Evolutionary conservation across 1,140 invertebrate genomes (phyloP).

Genomic region (Glossosoma conforme): DNA sequence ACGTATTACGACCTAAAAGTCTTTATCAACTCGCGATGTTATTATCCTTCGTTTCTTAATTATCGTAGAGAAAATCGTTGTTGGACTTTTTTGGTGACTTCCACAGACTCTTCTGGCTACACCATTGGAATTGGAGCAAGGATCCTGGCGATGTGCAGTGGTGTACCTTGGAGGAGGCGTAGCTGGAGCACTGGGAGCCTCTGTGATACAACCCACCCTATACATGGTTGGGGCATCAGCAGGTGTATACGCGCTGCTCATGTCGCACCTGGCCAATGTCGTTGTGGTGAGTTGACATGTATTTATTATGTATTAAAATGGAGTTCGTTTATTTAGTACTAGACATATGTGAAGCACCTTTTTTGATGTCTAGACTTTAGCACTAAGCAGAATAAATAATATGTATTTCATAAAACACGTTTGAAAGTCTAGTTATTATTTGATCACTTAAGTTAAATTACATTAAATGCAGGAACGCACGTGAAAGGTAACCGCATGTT

Average conservation of each 20-base stretch:
- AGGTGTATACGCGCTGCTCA: conserved; percentile 89
- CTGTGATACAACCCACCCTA: conserved; percentile 71
- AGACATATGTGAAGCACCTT: too few species aligned
- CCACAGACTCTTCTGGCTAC: conserved; percentile 63
- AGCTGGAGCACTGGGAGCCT: conserved; percentile 70
- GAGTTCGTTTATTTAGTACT: too few species aligned
- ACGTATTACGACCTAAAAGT: not conserved
- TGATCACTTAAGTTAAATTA: too few species aligned
- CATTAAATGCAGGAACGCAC: too few species aligned
- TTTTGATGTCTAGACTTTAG: too few species aligned
- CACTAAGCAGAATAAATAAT: too few species aligned
- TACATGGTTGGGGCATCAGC: conserved; percentile 86
- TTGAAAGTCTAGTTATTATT: too few species aligned
- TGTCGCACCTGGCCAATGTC: conserved; percentile 86
- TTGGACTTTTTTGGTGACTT: too few species aligned
- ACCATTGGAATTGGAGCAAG: conserved; percentile 77
- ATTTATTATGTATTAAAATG: conserved; percentile 7
- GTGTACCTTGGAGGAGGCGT: conserved; percentile 67
- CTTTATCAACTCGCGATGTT: not conserved
- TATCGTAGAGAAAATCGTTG: too few species aligned
- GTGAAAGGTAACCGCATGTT: too few species aligned
- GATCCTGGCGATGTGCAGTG: conserved; percentile 64
- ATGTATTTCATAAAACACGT: too few species aligned
- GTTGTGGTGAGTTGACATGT: conserved; percentile 62
- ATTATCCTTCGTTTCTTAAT: not conserved